Percentiles rank a stretch among this genome's conserved stretches.
Evolutionary conservation across 2,113 vertebrate genomes (phyloP).

Genomic region (Noturus placidus): DNA sequence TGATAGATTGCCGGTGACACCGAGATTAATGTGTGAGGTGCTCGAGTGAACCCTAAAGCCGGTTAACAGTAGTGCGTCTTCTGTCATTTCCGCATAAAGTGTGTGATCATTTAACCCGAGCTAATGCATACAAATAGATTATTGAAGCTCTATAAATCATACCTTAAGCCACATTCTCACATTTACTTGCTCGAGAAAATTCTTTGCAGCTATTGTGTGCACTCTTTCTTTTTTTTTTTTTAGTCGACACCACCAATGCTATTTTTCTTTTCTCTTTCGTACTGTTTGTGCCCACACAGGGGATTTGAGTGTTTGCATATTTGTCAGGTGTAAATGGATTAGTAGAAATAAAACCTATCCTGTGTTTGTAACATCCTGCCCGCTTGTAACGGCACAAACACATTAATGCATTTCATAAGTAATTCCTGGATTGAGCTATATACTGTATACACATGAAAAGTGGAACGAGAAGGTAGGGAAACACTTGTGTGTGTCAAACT

Average conservation of each 20-base stretch:
- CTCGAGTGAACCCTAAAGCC: constrained; percentile 40
- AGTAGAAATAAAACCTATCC: neutral
- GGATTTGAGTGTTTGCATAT: neutral
- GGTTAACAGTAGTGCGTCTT: constrained; percentile 42
- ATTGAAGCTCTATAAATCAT: constrained; percentile 35
- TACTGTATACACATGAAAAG: too few species aligned
- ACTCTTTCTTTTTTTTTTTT: neutral
- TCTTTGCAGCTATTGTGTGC: neutral
- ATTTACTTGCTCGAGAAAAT: neutral
- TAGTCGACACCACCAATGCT: neutral
- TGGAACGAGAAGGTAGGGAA: too few species aligned
- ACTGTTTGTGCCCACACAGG: neutral
- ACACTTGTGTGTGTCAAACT: too few species aligned
- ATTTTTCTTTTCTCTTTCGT: too few species aligned
- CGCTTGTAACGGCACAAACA: neutral
- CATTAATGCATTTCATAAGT: neutral
- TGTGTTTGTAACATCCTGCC: neutral
- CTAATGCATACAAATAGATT: constrained; percentile 42
- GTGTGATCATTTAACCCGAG: constrained; percentile 27
- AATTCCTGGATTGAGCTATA: neutral
- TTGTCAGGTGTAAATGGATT: neutral
- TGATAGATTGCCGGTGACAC: constrained; percentile 71
- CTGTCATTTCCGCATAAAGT: constrained; percentile 43
- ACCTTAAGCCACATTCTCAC: neutral
- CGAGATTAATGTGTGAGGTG: constrained; percentile 50